Evolutionary conservation across 35 echinoderm and acorn worm genomes (phyloP).

Genomic region (Ophioderma brevispina): DNA sequence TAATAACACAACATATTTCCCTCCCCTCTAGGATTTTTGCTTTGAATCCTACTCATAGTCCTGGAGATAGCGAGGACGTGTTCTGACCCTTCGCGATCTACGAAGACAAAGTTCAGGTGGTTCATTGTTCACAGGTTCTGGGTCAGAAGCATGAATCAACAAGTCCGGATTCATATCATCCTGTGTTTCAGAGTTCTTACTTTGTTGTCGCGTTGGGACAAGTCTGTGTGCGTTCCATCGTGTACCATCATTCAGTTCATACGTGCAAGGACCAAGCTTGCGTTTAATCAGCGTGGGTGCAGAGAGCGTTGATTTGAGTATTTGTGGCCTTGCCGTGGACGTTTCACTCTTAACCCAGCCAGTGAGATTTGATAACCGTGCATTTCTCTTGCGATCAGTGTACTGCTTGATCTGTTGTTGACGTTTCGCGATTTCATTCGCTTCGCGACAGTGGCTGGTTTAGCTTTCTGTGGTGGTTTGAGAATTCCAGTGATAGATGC

Average conservation of each 20-base stretch:
- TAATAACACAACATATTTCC: too few species aligned
- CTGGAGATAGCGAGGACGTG: too few species aligned
- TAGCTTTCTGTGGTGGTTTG: not conserved
- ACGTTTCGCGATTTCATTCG: not conserved
- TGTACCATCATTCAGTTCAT: not conserved
- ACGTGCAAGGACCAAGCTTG: not conserved
- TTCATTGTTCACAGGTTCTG: too few species aligned
- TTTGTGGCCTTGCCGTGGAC: not conserved
- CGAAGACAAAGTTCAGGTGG: too few species aligned
- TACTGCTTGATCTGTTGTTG: not conserved
- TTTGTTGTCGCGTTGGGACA: not conserved
- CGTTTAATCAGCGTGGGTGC: not conserved
- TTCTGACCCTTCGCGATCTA: too few species aligned
- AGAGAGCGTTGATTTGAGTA: not conserved
- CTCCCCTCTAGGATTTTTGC: too few species aligned
- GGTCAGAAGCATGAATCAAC: too few species aligned
- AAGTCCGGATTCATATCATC: not conserved
- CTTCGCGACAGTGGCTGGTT: not conserved
- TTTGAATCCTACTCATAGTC: too few species aligned
- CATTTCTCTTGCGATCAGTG: not conserved
- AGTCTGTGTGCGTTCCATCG: not conserved
- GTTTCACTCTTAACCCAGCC: not conserved
- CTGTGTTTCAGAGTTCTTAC: not conserved
- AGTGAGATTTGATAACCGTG: not conserved
- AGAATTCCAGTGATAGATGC: not conserved